Base-by-base conservation (phyloP, 1,140 invertebrate species). In the Zophobas atratus region DNA sequence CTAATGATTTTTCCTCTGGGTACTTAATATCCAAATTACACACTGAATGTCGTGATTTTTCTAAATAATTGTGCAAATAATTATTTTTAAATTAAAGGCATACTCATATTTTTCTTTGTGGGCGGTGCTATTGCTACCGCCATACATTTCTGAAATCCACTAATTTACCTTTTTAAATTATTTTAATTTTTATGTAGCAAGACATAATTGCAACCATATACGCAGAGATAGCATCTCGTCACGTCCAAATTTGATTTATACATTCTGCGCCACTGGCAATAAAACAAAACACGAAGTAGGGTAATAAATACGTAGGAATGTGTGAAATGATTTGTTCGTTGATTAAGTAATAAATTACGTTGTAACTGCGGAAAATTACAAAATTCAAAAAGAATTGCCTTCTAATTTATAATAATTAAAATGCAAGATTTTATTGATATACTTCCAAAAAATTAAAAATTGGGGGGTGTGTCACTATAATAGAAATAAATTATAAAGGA, bases 311-410 rank as follows among this genome's bases (percentile, higher is more conserved):
- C 6, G 49, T 2, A n/a, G 43, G 43, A 46, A 46, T 8, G 43
- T 46, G 43, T 46, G 43, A 46, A 51, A 51, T 51, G 49, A 51
- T 51, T 4, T 51, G 49, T 20, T 20, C n/a, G 49, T 51, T 51
- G 49, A 51, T 51, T 51, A 51, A 51, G 49, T 51, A 51, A 51
- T 51, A 51, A 51, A 51, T 51, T 51, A 51, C 6, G n/a, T n/a
- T 20, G 20, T 6, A 51, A 8, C 43, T 46, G 6, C 43, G 43
- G 3, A 46, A 46, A 46, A 8, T 46, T 3, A 46, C 43, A 46
- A 46, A 46, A 8, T 46, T 8, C 3, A 46, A 8, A 46, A 46
- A 46, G 43, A 3, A 3, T 3, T 46, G 3, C 43, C 43, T 8
- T 46, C 3, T 46, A 46, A 46, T 8, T 46, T 46, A 20, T 20